Conservation (phyloP, 2,113 vertebrate genomes). For the Poicephalus meyeri region DNA sequence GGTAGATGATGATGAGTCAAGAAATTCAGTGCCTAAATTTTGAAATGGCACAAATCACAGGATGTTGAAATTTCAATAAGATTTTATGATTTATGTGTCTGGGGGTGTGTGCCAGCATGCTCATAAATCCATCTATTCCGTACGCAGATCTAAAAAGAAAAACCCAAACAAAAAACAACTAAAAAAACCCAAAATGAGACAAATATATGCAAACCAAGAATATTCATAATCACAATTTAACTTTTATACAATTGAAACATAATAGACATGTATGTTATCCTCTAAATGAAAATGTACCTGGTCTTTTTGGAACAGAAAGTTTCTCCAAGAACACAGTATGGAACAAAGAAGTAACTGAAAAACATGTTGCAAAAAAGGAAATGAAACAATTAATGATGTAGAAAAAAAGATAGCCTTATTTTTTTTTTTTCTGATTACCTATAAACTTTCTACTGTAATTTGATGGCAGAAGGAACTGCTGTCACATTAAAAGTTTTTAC, state of each 20-base stretch:
- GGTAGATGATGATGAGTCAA: background rate
- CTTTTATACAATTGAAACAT: background rate
- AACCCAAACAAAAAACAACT: fast-evolving
- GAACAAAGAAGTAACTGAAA: background rate
- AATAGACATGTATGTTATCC: background rate
- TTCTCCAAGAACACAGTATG: background rate
- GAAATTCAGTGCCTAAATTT: background rate
- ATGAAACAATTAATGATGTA: background rate
- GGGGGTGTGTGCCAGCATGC: background rate
- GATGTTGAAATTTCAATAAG: background rate
- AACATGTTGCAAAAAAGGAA: background rate
- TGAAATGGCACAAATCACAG: background rate
- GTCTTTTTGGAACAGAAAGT: background rate
- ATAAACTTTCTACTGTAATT: background rate
- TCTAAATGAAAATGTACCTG: background rate
- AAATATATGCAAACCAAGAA: background rate
- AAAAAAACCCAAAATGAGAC: background rate
- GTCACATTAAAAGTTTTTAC: background rate
- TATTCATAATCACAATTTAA: background rate
- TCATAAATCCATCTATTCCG: background rate
- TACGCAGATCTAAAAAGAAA: background rate
- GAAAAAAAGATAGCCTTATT: background rate
- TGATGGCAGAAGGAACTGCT: background rate
- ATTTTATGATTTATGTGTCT: background rate
- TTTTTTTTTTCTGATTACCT: background rate